phyloP scores from a whole-genome alignment of 2,113 vertebrate genomes.

The Engystomops pustulosus region DNA sequence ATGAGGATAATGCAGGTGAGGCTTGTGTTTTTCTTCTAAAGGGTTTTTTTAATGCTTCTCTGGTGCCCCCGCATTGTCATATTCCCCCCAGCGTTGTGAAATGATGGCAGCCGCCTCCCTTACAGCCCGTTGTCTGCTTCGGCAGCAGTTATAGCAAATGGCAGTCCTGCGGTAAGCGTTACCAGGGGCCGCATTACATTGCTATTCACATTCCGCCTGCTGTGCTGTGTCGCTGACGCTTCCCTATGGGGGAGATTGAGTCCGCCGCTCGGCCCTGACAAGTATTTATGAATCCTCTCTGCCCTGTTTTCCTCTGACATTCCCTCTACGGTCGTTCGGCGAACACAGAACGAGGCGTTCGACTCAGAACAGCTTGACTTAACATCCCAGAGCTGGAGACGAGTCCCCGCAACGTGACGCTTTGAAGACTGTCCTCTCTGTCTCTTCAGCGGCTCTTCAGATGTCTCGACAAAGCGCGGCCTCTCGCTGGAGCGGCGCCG shows the following conservation, averaged over 20 bases:
- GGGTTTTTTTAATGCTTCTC: not conserved
- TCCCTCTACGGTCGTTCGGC: slow-evolving; percentile 27
- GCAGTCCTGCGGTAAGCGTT: not conserved
- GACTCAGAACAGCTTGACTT: not conserved
- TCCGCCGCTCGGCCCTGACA: not conserved
- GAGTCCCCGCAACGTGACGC: not conserved
- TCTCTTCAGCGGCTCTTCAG: not conserved
- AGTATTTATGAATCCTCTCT: not conserved
- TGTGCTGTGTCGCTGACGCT: no score
- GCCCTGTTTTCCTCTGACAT: not conserved
- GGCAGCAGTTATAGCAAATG: not conserved
- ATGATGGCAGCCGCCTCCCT: not conserved
- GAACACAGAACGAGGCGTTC: not conserved
- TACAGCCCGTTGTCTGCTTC: not conserved
- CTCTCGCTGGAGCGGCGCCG: not conserved
- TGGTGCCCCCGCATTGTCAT: no score
- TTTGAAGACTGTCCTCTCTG: slow-evolving; percentile 3
- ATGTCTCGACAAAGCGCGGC: not conserved
- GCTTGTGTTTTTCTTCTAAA: no score
- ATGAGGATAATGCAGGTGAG: no score
- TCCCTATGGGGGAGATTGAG: not conserved
- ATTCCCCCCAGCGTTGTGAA: not conserved
- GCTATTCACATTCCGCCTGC: not conserved
- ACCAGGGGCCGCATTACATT: slow-evolving; percentile 8
- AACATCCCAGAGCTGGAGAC: not conserved